phyloP scores from a whole-genome alignment of 1,140 invertebrate species.

The Oreohelix idahoensis region DNA sequence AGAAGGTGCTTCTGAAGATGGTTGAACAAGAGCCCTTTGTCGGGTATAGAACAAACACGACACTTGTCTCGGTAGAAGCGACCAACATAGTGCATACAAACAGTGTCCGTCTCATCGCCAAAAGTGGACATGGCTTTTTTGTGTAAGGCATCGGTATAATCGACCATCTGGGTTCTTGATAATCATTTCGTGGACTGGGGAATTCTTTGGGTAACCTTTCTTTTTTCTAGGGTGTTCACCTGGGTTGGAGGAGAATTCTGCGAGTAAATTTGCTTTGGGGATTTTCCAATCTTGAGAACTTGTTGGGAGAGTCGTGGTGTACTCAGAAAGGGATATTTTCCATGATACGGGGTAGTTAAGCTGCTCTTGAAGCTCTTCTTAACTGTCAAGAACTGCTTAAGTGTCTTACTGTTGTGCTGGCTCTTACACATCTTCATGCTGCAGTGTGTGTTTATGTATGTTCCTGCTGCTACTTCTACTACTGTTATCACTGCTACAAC shows the following conservation, averaged over 20 bases:
- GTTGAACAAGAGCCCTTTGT: neutral
- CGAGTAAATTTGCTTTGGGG: neutral
- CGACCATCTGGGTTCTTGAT: neutral
- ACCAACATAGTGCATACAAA: neutral
- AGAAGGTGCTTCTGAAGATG: neutral
- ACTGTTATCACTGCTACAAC: too few species aligned
- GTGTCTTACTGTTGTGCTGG: too few species aligned
- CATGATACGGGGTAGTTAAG: too few species aligned
- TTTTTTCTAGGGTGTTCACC: neutral
- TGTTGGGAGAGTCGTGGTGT: neutral
- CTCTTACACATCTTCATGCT: too few species aligned
- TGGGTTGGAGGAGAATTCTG: neutral
- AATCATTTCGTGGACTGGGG: neutral
- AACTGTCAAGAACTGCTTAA: too few species aligned
- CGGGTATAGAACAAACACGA: neutral
- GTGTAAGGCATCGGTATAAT: neutral
- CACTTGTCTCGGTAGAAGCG: neutral
- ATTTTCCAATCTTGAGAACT: neutral
- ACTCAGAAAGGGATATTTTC: too few species aligned
- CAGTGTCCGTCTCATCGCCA: neutral
- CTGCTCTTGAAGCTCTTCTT: too few species aligned
- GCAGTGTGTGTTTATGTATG: too few species aligned
- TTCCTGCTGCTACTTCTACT: too few species aligned
- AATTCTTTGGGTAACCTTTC: constrained; percentile 3
- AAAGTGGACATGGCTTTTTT: neutral